These are phyloP conservation scores for Acipenser oxyrinchus DNA, from an alignment of 2,797 vertebrate genomes.

Conservation along the genomic window DNA sequence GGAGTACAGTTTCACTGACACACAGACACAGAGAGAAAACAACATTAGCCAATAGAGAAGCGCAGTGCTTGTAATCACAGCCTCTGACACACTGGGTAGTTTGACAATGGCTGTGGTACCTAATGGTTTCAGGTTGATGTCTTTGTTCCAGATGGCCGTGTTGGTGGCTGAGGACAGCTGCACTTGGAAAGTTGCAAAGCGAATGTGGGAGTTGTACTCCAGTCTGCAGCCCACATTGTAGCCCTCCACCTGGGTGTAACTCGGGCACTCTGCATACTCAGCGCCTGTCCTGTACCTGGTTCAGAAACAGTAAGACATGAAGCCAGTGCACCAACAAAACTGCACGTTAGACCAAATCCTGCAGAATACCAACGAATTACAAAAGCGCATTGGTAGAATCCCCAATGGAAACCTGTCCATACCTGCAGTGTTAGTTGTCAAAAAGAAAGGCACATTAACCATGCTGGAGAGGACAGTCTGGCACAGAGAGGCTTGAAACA, in stretches of 20 bases:
- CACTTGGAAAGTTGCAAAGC: constrained; percentile 21
- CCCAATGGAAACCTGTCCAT: too few relatives aligned
- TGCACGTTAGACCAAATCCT: too few relatives aligned
- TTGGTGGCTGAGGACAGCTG: constrained; percentile 10
- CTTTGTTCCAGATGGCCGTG: rapidly evolving
- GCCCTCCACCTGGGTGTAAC: constrained; percentile 22
- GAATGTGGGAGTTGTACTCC: rapidly evolving
- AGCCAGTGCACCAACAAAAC: too few relatives aligned
- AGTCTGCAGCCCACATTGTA: constrained; percentile 31
- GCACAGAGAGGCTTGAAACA: too few relatives aligned
- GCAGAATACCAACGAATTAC: too few relatives aligned
- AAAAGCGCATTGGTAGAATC: too few relatives aligned
- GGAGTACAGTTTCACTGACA: constrained; percentile 24
- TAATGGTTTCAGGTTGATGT: rapidly evolving
- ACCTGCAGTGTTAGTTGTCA: too few relatives aligned
- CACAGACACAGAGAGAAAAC: constrained; percentile 5
- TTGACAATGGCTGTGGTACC: constrained; percentile 31
- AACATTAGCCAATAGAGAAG: too few relatives aligned
- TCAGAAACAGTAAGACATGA: too few relatives aligned
- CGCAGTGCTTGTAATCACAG: not conserved
- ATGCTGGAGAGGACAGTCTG: too few relatives aligned
- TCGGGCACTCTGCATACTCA: constrained; percentile 16
- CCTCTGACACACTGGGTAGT: not conserved
- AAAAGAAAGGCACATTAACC: too few relatives aligned
- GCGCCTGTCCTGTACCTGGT: too few relatives aligned